Evolutionary conservation across 2,888 invertebrate genomes (phyloP), one percentile per base, ranked within the genome.

Genomic region (Metalampra italica): DNA sequence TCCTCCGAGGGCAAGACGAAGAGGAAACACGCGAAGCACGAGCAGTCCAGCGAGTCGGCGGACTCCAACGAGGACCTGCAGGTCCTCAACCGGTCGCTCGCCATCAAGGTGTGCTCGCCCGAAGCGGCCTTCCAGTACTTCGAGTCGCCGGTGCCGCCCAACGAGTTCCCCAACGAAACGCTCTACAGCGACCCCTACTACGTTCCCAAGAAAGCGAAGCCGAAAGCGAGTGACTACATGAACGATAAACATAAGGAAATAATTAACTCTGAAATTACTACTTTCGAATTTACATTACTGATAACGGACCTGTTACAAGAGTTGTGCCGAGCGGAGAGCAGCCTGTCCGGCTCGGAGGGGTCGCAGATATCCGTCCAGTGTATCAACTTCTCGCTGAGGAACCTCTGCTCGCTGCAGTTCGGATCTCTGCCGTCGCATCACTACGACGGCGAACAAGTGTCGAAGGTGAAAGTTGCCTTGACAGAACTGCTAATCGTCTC

Each of bases 111-210:
- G 49, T 80, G 87, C 51, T 60, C 91, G n/a, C 90, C 91, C 32
- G 85, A 85, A 43, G 92, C 92, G 75, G 91, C 92, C 65, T 92
- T 92, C 65, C 91, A 91, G 51, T 92, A 92, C 64, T 92, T 92
- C 67, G 90, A 91, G 44, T 89, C 90, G 0, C 82, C 80, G 1
- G 52, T 71, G 0, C 72, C 82, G 1, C 80, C 85, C 8, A 74
- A 83, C 45, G 78, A 78, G 1, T 73, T 78, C 47, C 65, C 81
- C 0, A 80, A 82, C 44, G 84, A 88, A n/a, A 64, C 80, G 0
- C 66, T 78, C 9, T 82, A 79, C 64, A 56, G 63, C 9, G 83
- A 83, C 13, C 72, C 78, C 0, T 74, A 67, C 49, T 71, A 78
- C 46, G 61, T 79, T 0, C 80, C 83, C 5, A 70, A 85, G 5